A percentile compares a stretch with the other conserved stretches of the same genome.
phyloP scores from a whole-genome alignment of 2,797 vertebrate species.

The Cryptoblepharus egeriae region DNA sequence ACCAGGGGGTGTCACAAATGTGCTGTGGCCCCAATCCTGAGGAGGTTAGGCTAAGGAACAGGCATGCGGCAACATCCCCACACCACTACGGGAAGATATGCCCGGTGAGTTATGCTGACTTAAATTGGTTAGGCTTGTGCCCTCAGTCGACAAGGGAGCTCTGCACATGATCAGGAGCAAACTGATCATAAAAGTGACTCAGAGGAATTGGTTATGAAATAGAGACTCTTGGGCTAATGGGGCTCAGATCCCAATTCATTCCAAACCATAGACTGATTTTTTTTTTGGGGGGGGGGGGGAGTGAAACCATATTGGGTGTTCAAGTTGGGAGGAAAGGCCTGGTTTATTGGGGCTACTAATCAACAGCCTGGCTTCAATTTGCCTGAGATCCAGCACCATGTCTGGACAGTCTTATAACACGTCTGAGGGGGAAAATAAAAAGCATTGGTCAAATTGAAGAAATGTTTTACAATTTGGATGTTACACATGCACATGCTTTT shows the following conservation, averaged over 20 bases:
- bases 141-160: background rate
- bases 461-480: background rate
- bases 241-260: constrained; percentile 68
- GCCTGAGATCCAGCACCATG: background rate
- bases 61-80: too few relatives aligned
- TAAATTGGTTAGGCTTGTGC: too few relatives aligned
- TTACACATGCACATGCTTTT: background rate
- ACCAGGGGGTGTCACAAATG: too few relatives aligned
- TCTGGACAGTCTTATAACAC: background rate
- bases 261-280: constrained; percentile 46
- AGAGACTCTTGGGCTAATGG: constrained; percentile 37
- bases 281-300: constrained; percentile 34
- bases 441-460: background rate
- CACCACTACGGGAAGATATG: too few relatives aligned
- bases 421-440: background rate
- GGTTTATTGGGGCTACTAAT: background rate
- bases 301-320: background rate
- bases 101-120: too few relatives aligned
- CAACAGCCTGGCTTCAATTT: background rate
- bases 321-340: background rate
- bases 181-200: constrained; percentile 79
- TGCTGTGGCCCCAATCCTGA: too few relatives aligned
- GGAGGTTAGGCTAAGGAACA: too few relatives aligned
- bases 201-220: constrained; percentile 66
- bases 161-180: background rate